These are phyloP conservation scores for Lateolabrax maculatus DNA, from an alignment of 2,797 vertebrate genomes.

Conservation along the genomic window DNA sequence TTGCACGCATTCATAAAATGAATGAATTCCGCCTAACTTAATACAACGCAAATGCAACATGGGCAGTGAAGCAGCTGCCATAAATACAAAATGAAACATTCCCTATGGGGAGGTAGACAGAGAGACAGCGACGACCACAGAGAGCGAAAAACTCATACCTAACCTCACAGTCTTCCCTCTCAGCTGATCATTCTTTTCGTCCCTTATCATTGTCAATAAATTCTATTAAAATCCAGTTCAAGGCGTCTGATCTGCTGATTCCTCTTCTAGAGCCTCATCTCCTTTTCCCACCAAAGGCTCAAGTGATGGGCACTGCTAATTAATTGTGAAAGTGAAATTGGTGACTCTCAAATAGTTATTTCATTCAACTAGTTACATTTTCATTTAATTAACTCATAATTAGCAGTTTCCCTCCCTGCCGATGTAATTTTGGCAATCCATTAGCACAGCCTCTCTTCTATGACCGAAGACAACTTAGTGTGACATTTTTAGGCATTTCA, in stretches of 20 bases:
- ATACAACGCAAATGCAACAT: constrained; percentile 20
- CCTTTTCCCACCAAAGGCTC: constrained; percentile 40
- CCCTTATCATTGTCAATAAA: constrained; percentile 45
- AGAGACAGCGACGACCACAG: neutral
- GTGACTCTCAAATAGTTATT: constrained; percentile 50
- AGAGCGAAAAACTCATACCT: constrained; percentile 26
- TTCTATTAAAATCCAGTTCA: constrained; percentile 49
- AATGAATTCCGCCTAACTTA: constrained; percentile 28
- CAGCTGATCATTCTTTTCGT: constrained; percentile 9
- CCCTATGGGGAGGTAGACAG: constrained; percentile 26
- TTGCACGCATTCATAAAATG: constrained; percentile 31
- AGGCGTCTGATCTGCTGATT: constrained; percentile 37
- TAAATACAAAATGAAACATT: constrained; percentile 55
- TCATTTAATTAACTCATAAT: constrained; percentile 50
- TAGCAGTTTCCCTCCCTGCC: constrained; percentile 16
- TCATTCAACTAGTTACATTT: constrained; percentile 42
- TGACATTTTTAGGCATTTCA: constrained; percentile 5
- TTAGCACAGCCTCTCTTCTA: constrained; percentile 20
- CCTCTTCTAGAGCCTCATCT: constrained; percentile 23
- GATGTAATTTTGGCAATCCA: constrained; percentile 25
- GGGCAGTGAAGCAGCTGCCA: constrained; percentile 39
- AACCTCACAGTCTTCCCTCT: constrained; percentile 26
- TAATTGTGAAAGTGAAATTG: constrained; percentile 35
- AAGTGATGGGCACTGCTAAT: constrained; percentile 15
- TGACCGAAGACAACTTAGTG: neutral